Conservation (phyloP, 2,888 invertebrate species). For the Adineta ricciae region DNA sequence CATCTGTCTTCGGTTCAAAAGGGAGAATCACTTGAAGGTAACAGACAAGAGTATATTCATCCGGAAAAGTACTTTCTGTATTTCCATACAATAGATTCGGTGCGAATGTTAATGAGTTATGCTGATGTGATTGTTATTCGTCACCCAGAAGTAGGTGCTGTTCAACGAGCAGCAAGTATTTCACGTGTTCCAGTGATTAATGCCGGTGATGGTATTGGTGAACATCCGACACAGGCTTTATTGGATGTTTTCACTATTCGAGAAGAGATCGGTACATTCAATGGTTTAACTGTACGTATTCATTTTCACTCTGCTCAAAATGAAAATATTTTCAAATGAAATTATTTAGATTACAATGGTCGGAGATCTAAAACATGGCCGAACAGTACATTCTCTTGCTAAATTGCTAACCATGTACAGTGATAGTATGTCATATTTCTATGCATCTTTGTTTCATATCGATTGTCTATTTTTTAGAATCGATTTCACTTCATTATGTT, state of each 20-base stretch:
- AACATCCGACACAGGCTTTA: slow-evolving; percentile 80
- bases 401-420: slow-evolving; percentile 79
- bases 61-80: not conserved
- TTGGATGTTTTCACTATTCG: slow-evolving; percentile 93
- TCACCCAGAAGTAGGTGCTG: slow-evolving; percentile 83
- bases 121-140: slow-evolving; percentile 83
- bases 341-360: slow-evolving; percentile 75
- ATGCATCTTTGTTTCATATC: no score
- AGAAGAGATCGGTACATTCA: slow-evolving; percentile 96
- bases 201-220: slow-evolving; percentile 75
- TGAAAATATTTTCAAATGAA: not conserved
- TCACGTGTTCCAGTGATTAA: slow-evolving; percentile 88
- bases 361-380: slow-evolving; percentile 90
- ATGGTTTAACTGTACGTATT: slow-evolving; percentile 64
- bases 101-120: slow-evolving; percentile 56
- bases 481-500: slow-evolving; percentile 52
- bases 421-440: slow-evolving; percentile 66
- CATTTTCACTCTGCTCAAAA: not conserved
- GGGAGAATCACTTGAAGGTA: slow-evolving; percentile 81
- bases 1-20: slow-evolving; percentile 84
- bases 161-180: slow-evolving; percentile 70
- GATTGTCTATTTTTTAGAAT: not conserved
- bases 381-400: slow-evolving; percentile 93
- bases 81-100: slow-evolving; percentile 47
- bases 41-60: not conserved